A percentile compares a stretch with the other conserved stretches of the same genome.
phyloP scores from a whole-genome alignment of 2,797 vertebrate genomes.

The Premnoplex brunnescens region DNA sequence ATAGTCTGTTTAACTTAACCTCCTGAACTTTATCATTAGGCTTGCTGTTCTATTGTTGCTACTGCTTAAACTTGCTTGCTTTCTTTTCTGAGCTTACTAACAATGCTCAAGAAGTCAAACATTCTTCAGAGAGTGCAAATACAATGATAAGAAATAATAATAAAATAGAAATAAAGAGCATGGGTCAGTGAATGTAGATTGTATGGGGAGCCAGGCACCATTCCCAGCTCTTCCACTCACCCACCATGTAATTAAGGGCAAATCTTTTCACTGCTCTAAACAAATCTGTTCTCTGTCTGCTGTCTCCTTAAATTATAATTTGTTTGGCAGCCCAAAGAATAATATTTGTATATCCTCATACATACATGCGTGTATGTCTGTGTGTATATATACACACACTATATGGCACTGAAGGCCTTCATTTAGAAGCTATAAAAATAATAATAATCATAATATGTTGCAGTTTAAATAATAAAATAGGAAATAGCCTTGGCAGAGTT shows the following conservation, averaged over 20 bases:
- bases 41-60: constrained; percentile 14
- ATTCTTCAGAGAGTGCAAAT: not conserved
- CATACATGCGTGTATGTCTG: not conserved
- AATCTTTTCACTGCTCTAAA: constrained; percentile 18
- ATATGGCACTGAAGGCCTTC: not conserved
- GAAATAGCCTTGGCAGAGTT: not conserved
- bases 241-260: not conserved
- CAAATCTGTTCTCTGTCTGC: not conserved
- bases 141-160: not conserved
- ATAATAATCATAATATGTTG: not conserved
- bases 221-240: not conserved
- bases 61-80: not conserved
- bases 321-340: constrained; percentile 1
- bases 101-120: not conserved
- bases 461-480: not conserved
- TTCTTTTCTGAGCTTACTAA: not conserved
- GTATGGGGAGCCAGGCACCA: not conserved
- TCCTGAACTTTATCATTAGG: constrained; percentile 29
- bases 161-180: not conserved
- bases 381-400: not conserved
- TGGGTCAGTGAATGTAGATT: not conserved
- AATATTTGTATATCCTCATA: constrained; percentile 5
- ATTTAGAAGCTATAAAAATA: not conserved
- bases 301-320: not conserved
- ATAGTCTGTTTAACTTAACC: constrained; percentile 9